phyloP scores from a whole-genome alignment of 2,888 invertebrate genomes.

The Argyresthia albistria region DNA sequence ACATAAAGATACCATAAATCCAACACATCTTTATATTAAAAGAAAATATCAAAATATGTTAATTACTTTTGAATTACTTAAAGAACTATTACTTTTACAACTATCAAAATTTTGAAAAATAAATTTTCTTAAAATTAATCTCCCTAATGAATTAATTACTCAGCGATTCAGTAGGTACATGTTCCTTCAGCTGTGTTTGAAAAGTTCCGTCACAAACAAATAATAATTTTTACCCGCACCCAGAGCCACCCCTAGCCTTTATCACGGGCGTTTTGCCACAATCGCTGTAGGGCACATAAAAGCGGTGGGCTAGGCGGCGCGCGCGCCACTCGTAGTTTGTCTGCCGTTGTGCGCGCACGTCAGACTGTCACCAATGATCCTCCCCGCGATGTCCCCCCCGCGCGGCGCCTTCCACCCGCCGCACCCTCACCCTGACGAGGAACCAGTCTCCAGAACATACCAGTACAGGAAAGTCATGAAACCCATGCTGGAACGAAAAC shows the following conservation, averaged over 20 bases:
- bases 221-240: conserved; percentile 10
- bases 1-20: too few relatives aligned
- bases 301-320: conserved; percentile 46
- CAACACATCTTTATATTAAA: too few relatives aligned
- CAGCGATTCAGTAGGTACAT: too few relatives aligned
- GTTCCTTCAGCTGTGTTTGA: too few relatives aligned
- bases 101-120: too few relatives aligned
- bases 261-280: conserved; percentile 71
- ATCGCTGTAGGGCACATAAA: conserved; percentile 67
- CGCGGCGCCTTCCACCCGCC: conserved; percentile 64
- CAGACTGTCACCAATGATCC: conserved; percentile 41
- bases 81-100: too few relatives aligned
- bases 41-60: too few relatives aligned
- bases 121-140: too few relatives aligned
- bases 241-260: conserved; percentile 56
- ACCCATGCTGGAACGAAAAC: conserved; percentile 89
- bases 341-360: conserved; percentile 53
- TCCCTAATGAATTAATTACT: too few relatives aligned
- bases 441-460: conserved; percentile 88
- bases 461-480: conserved; percentile 96
- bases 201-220: neutral
- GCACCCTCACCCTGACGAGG: conserved; percentile 53
- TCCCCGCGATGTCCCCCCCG: conserved; percentile 64
- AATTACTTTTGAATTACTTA: too few relatives aligned
- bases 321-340: conserved; percentile 63